These are phyloP conservation scores for Leptobrachium leishanense DNA, from an alignment of 2,113 vertebrate species.

Conservation along the genomic window DNA sequence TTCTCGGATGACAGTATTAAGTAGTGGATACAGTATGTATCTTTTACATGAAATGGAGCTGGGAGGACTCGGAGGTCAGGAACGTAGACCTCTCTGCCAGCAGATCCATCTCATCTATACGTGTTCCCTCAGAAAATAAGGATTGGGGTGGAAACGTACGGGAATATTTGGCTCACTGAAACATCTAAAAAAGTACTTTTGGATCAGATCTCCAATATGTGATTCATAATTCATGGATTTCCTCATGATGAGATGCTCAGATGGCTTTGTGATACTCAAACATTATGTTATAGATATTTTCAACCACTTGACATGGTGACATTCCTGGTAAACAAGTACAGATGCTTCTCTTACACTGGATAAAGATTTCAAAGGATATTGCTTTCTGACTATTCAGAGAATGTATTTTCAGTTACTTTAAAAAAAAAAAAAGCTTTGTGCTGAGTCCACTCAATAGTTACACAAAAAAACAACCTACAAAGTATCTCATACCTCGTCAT, in stretches of 20 bases:
- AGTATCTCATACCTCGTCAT: background rate
- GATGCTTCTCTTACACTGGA: slow-evolving; percentile 21
- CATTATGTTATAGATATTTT: slow-evolving; percentile 28
- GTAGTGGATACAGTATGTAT: slow-evolving; percentile 17
- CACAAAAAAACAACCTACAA: background rate
- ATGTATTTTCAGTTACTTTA: background rate
- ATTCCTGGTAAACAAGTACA: slow-evolving; percentile 41
- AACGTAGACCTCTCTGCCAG: slow-evolving; percentile 10
- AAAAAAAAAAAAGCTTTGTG: background rate
- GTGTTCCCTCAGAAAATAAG: slow-evolving; percentile 22
- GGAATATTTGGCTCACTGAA: slow-evolving; percentile 35
- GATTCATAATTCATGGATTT: slow-evolving; percentile 30
- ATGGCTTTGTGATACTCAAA: slow-evolving; percentile 17
- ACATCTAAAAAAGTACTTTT: slow-evolving; percentile 36
- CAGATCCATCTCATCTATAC: slow-evolving; percentile 16
- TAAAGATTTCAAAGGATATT: slow-evolving; percentile 5
- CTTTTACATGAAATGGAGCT: slow-evolving; percentile 36
- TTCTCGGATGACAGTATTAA: slow-evolving; percentile 39
- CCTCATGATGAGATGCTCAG: slow-evolving; percentile 19
- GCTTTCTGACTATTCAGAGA: background rate
- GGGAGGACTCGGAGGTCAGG: slow-evolving; percentile 36
- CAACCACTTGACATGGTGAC: slow-evolving; percentile 39
- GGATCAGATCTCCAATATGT: slow-evolving; percentile 36
- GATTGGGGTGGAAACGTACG: slow-evolving; percentile 2
- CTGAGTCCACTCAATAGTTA: background rate